A percentile compares a stretch with the other conserved stretches of the same genome.
phyloP scores from a whole-genome alignment of 2,888 invertebrate species.

The Xanthia togata region DNA sequence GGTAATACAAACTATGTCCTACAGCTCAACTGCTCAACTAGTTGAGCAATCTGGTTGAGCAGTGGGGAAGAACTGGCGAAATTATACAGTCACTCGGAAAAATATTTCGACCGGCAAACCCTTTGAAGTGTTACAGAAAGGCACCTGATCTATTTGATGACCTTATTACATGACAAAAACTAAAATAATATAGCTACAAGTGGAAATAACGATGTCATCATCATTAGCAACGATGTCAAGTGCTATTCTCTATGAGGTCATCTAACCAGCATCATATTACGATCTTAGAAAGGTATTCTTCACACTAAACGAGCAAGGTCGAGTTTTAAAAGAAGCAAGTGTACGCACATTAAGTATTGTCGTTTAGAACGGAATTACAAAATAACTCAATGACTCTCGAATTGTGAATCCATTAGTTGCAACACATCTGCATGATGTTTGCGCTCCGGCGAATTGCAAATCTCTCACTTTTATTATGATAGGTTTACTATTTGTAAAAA shows the following conservation, averaged over 20 bases:
- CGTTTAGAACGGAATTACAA: slow-evolving; percentile 52
- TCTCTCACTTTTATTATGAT: slow-evolving; percentile 31
- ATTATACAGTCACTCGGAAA: background rate
- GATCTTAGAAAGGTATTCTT: slow-evolving; percentile 41
- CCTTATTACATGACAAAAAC: background rate
- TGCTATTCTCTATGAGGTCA: slow-evolving; percentile 28
- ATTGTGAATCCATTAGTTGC: slow-evolving; percentile 42
- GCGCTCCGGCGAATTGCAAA: background rate
- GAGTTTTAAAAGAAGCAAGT: slow-evolving; percentile 29
- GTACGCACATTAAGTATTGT: slow-evolving; percentile 41
- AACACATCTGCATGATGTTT: slow-evolving; percentile 34
- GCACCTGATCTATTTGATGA: background rate
- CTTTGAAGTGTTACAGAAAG: background rate
- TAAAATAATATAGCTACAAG: background rate
- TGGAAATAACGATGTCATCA: slow-evolving; percentile 28
- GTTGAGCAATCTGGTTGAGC: no score
- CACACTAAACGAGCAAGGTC: slow-evolving; percentile 37
- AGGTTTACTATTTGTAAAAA: background rate
- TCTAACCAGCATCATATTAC: slow-evolving; percentile 39
- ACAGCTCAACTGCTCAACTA: no score
- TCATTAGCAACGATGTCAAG: slow-evolving; percentile 25
- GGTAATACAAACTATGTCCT: no score
- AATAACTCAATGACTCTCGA: slow-evolving; percentile 49
- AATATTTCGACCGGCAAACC: background rate
- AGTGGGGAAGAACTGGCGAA: no score